Evolutionary conservation across 2,797 vertebrate genomes (phyloP).

Genomic region (Acanthurus tractus): DNA sequence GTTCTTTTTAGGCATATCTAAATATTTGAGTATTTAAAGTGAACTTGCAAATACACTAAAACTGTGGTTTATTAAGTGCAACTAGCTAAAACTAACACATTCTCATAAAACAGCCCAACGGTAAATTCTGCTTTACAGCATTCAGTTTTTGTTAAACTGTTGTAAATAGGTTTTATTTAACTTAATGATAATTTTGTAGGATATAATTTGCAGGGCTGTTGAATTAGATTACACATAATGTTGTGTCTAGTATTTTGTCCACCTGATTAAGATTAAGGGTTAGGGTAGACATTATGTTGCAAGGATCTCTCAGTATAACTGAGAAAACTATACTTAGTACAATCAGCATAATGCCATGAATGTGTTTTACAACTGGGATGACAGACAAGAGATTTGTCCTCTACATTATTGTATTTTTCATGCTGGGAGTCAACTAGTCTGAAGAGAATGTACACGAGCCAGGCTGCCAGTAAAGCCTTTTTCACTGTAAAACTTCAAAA

Average conservation of each 20-base stretch:
- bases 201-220: neutral
- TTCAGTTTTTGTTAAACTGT: no score
- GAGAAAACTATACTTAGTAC: neutral
- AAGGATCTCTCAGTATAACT: neutral
- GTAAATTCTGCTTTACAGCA: no score
- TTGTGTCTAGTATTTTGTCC: neutral
- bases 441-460: neutral
- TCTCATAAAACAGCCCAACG: no score
- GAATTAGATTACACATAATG: neutral
- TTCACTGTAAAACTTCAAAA: slow-evolving; percentile 16
- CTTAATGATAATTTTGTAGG: no score
- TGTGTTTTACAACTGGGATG: neutral
- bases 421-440: neutral
- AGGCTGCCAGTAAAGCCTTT: neutral
- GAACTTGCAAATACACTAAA: no score
- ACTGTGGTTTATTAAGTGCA: no score
- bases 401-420: neutral
- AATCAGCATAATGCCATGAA: neutral
- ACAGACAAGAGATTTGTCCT: neutral
- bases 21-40: no score
- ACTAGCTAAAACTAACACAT: no score
- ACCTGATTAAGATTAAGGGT: neutral
- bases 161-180: no score
- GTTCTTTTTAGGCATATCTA: neutral
- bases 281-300: neutral